A percentile compares a stretch with the other conserved stretches of the same genome.
These are phyloP conservation scores for Drosophila equinoxialis DNA, from an alignment of 1,140 invertebrate species.

Conservation along the genomic window DNA sequence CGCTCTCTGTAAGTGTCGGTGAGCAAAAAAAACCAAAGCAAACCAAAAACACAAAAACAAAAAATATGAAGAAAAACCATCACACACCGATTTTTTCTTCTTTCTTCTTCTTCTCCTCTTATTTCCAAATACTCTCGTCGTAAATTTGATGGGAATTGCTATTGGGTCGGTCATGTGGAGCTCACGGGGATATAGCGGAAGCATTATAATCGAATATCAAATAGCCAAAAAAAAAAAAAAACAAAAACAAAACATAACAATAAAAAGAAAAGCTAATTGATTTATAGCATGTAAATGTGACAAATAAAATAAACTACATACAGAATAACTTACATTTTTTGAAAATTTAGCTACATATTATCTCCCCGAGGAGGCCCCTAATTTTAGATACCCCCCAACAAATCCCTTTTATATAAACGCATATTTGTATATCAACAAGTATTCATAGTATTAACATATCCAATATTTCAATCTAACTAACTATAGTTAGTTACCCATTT, in stretches of 20 bases:
- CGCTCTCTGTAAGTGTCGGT: constrained; percentile 10
- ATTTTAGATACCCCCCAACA: no score
- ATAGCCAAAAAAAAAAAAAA: constrained; percentile 1
- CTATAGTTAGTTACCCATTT: no score
- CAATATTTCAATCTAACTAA: no score
- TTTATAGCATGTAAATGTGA: constrained; percentile 3
- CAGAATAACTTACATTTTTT: no score
- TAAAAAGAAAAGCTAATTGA: neutral
- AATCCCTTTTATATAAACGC: no score
- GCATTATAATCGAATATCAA: neutral
- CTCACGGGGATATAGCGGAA: constrained; percentile 22
- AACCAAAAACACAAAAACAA: constrained; percentile 12
- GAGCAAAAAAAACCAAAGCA: constrained; percentile 11
- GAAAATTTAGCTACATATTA: no score
- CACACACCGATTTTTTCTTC: constrained; percentile 4
- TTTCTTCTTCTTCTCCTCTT: constrained; percentile 12
- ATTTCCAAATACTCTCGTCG: constrained; percentile 5
- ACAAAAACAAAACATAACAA: neutral
- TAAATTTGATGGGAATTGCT: constrained; percentile 32
- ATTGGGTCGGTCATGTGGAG: constrained; percentile 7
- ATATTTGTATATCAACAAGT: no score
- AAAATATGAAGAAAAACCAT: constrained; percentile 35
- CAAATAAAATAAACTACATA: neutral
- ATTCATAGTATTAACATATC: no score
- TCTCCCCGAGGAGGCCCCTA: no score